phyloP scores from a whole-genome alignment of 1,140 invertebrate species.

The Brachionus plicatilis region DNA sequence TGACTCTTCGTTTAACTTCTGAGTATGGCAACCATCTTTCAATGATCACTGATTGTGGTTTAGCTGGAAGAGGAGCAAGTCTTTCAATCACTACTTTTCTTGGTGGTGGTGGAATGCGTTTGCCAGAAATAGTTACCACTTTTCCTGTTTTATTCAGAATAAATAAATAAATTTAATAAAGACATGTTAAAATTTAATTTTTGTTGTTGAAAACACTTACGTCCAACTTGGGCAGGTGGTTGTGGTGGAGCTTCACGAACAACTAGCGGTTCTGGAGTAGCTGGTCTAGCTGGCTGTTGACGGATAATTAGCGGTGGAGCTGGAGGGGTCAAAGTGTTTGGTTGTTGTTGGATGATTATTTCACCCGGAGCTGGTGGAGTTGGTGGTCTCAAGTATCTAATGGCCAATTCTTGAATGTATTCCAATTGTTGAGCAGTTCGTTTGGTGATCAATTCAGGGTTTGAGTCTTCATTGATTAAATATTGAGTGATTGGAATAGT shows the following conservation, averaged over 20 bases:
- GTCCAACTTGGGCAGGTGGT: not conserved
- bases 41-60: slow-evolving; percentile 34
- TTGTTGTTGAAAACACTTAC: not conserved
- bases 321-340: not conserved
- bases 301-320: slow-evolving; percentile 37
- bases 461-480: slow-evolving; percentile 25
- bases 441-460: slow-evolving; percentile 28
- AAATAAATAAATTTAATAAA: too few species aligned
- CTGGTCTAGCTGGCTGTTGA: slow-evolving; percentile 31
- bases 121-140: slow-evolving; percentile 11
- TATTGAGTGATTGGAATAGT: slow-evolving; percentile 30
- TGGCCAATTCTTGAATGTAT: slow-evolving; percentile 36
- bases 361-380: slow-evolving; percentile 40
- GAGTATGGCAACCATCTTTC: slow-evolving; percentile 39
- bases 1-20: slow-evolving; percentile 27
- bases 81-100: slow-evolving; percentile 40
- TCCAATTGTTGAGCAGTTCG: not conserved
- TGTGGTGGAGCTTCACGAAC: slow-evolving; percentile 40
- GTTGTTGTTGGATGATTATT: slow-evolving; percentile 35
- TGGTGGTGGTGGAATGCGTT: slow-evolving; percentile 39
- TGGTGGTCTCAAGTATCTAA: slow-evolving; percentile 39
- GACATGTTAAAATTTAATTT: too few species aligned
- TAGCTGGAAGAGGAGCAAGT: slow-evolving; percentile 38
- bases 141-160: not conserved
- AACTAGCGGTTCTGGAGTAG: slow-evolving; percentile 32